phyloP scores from a whole-genome alignment of 2,113 vertebrate genomes.

The Alaudala cheleensis region DNA sequence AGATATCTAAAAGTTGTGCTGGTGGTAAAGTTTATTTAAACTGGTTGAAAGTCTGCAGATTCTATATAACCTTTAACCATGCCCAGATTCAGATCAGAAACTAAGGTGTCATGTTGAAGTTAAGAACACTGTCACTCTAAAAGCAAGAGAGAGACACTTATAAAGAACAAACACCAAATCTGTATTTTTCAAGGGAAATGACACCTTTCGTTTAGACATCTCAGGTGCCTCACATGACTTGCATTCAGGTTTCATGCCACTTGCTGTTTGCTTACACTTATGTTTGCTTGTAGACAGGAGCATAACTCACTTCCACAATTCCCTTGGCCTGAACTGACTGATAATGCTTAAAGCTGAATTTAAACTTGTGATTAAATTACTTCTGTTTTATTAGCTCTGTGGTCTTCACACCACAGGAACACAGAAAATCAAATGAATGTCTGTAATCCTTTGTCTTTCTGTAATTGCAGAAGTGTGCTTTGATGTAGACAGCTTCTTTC shows the following conservation, averaged over 20 bases:
- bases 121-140: not conserved
- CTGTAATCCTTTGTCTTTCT: not conserved
- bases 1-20: not conserved
- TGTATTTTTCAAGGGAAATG: not conserved
- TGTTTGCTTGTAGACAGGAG: not conserved
- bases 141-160: not conserved
- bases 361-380: not conserved
- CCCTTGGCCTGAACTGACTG: not conserved
- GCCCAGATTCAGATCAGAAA: not conserved
- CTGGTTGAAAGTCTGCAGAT: not conserved
- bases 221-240: not conserved
- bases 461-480: not conserved
- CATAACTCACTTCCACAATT: not conserved
- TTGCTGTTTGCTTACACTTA: not conserved
- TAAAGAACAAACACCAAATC: not conserved
- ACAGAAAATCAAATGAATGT: not conserved
- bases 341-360: not conserved
- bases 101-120: not conserved
- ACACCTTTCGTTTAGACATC: not conserved
- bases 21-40: not conserved
- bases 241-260: not conserved
- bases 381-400: not conserved
- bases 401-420: not conserved
- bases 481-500: not conserved
- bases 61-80: not conserved